Percentiles rank a stretch among this genome's conserved stretches.
phyloP scores from a whole-genome alignment of 1,140 invertebrate genomes.

The Hyles euphorbiae region DNA sequence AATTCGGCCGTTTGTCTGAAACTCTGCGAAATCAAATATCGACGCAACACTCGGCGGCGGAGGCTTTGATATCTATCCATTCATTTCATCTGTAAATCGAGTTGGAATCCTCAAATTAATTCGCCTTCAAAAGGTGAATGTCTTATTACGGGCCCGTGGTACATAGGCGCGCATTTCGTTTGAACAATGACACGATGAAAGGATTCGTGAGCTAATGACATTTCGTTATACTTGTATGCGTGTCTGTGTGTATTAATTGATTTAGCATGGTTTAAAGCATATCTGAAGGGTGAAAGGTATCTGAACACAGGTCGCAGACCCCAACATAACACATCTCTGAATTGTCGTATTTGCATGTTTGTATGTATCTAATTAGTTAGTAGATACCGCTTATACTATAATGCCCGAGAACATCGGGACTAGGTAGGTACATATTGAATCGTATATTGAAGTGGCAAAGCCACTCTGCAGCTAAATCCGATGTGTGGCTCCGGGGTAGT shows the following conservation, averaged over 20 bases:
- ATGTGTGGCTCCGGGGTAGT: too few relatives aligned
- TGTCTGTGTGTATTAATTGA: background rate
- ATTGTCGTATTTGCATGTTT: too few relatives aligned
- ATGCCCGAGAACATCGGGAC: too few relatives aligned
- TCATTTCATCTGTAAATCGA: conserved; percentile 36
- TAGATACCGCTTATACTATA: too few relatives aligned
- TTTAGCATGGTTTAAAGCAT: background rate
- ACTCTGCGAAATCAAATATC: conserved; percentile 34
- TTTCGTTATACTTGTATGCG: background rate
- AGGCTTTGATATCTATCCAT: conserved; percentile 41
- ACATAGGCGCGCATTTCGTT: conserved; percentile 10
- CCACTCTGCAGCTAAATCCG: too few relatives aligned
- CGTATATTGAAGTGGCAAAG: too few relatives aligned
- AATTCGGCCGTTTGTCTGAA: conserved; percentile 23
- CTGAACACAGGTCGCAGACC: too few relatives aligned
- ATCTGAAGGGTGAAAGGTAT: too few relatives aligned
- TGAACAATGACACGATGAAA: conserved; percentile 6
- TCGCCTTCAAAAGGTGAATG: conserved; percentile 32
- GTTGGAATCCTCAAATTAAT: conserved; percentile 39
- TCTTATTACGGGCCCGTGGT: conserved; percentile 13
- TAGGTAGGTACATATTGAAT: too few relatives aligned
- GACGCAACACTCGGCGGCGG: conserved; percentile 23
- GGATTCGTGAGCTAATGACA: conserved; percentile 5
- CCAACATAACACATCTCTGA: too few relatives aligned
- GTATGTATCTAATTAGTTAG: too few relatives aligned